Percentiles rank a stretch among this genome's conserved stretches.
These are phyloP conservation scores for Rhinolophus ferrumequinum DNA, from an alignment of 2,113 vertebrate species.

Conservation along the genomic window DNA sequence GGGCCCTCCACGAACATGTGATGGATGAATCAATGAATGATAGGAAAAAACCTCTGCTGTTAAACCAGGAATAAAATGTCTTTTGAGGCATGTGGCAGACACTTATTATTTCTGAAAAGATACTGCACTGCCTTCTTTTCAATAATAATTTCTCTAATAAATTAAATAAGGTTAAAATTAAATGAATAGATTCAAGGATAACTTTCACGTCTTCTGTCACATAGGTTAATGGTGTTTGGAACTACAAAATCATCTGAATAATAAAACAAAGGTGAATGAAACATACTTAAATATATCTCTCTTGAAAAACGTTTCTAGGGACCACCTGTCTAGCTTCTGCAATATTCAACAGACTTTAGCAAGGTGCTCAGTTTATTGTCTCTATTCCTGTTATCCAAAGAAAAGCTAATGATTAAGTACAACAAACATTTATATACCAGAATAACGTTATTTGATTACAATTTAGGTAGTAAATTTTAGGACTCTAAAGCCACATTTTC, in stretches of 20 bases:
- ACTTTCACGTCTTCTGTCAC: not conserved
- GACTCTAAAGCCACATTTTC: not conserved
- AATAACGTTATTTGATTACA: not conserved
- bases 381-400: not conserved
- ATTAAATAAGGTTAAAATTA: constrained; percentile 31
- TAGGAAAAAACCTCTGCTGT: not conserved
- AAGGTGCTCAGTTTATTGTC: not conserved
- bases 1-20: not conserved
- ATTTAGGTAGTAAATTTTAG: not conserved
- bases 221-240: not conserved
- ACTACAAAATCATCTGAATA: not conserved
- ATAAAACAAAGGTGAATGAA: constrained; percentile 27
- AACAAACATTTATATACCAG: not conserved
- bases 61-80: not conserved
- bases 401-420: constrained; percentile 20
- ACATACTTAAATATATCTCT: not conserved
- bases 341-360: not conserved
- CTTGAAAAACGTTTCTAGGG: not conserved
- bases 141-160: not conserved
- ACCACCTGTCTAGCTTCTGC: not conserved
- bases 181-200: constrained; percentile 27
- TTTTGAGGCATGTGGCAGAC: not conserved
- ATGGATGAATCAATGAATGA: not conserved
- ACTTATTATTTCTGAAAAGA: constrained; percentile 22
- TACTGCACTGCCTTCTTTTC: not conserved